Evolutionary conservation across 2,113 vertebrate species (phyloP), one percentile per base, ranked within the genome.

Genomic region (Embiotoca jacksoni): DNA sequence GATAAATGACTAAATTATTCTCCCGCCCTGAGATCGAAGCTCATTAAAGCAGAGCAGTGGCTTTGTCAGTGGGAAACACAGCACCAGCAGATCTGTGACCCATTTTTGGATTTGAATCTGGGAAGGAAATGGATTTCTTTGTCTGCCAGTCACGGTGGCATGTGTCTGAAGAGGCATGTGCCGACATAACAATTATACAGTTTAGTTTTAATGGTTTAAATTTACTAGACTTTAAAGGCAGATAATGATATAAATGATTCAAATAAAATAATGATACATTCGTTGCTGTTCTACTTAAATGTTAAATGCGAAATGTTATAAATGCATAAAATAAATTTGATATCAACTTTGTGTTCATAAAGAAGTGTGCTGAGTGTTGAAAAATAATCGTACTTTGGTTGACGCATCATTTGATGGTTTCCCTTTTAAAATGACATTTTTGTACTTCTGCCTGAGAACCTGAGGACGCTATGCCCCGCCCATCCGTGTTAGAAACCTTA

Each of bases 1-100:
- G 50, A 50, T 59, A 75, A 84, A 81, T 65, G 9, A 72, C 71
- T 77, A 52, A 85, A 87, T 72, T 69, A 86, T 83, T 86, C 75
- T 66, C 32, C 37, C 69, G n/a, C 56, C 32, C 62, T 64, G 72
- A 35, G 68, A 65, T 60, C 2, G 9, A 23, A 56, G 39, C 74
- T 81, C 74, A 65, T 83, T 81, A 83, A 73, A 39, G 35, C 62
- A 44, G 56, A 65, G 47, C 39, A 5, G 37, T 2, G 31, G 67
- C 55, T 72, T 75, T 83, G 65, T 77, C 30, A 10, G 55, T 37
- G 41, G 53, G 58, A 72, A 58, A 41, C 31, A 0, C 31, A 33
- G 33, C 30, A 39, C 49, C 57, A 65, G 9, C 30, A 47, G 46
- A 78, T 30, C 65, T 62, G 63, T 81, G 80, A 79, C 75, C 73